Conservation (phyloP, 2,113 vertebrate species). For the Pelecanus crispus region DNA sequence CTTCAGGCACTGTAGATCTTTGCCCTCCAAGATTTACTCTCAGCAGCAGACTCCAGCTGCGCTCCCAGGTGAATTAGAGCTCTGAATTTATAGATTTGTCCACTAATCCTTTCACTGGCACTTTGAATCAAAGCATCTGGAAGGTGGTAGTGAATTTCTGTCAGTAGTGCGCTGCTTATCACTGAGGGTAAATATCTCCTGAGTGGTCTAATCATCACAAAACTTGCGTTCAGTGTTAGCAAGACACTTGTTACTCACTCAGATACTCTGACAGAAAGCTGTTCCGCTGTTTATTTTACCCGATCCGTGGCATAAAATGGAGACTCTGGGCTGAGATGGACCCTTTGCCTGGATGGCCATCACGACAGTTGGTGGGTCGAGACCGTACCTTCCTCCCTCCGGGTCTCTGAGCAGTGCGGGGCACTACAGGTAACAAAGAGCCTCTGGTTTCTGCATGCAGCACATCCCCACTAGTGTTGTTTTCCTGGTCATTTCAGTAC, state of each 20-base stretch:
- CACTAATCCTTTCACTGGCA: background rate
- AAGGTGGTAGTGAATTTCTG: background rate
- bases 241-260: background rate
- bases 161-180: rapidly evolving
- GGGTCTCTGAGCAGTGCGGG: background rate
- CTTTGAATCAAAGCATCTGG: background rate
- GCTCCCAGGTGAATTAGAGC: background rate
- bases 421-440: background rate
- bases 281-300: background rate
- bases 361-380: background rate
- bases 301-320: background rate
- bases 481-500: background rate
- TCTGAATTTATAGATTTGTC: background rate
- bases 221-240: background rate
- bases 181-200: background rate
- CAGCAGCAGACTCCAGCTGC: background rate
- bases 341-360: background rate
- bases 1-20: background rate
- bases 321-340: background rate
- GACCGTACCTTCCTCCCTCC: background rate
- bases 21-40: background rate
- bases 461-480: background rate
- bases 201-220: background rate
- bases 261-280: background rate
- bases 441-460: background rate